Percentiles rank a stretch among this genome's conserved stretches.
These are phyloP conservation scores for Salminus brasiliensis DNA, from an alignment of 2,113 vertebrate genomes.

Conservation along the genomic window DNA sequence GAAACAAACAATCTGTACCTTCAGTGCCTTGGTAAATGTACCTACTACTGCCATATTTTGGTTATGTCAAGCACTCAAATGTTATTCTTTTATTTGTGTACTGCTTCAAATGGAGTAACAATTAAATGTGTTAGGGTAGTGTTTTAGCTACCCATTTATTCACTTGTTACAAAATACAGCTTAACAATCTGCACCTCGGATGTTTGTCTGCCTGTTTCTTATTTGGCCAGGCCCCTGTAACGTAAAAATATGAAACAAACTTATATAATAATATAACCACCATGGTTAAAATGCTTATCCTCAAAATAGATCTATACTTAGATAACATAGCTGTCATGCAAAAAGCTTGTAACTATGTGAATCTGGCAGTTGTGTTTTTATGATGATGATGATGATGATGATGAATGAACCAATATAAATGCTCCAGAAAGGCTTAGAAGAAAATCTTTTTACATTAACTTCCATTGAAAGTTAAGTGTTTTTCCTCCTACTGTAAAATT, in stretches of 20 bases:
- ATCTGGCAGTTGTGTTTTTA: too few relatives aligned
- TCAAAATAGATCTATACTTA: too few relatives aligned
- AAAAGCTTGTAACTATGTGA: too few relatives aligned
- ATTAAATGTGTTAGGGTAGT: constrained; percentile 83
- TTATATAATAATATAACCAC: too few relatives aligned
- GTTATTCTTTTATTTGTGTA: constrained; percentile 80
- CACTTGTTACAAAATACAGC: constrained; percentile 79
- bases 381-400: too few relatives aligned
- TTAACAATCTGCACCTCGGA: constrained; percentile 49
- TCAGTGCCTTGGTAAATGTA: constrained; percentile 89
- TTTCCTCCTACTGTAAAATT: too few relatives aligned
- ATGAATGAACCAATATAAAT: too few relatives aligned
- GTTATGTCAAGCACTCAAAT: constrained; percentile 82
- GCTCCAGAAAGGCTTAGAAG: too few relatives aligned
- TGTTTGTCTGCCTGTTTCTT: constrained; percentile 55
- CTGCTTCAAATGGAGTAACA: constrained; percentile 90
- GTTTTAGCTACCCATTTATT: constrained; percentile 94
- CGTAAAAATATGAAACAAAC: background rate
- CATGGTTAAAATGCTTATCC: too few relatives aligned
- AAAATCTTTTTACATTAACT: too few relatives aligned
- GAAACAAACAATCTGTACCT: constrained; percentile 71
- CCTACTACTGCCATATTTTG: constrained; percentile 86
- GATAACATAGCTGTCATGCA: too few relatives aligned
- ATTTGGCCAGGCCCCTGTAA: background rate
- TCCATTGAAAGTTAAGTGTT: too few relatives aligned